A percentile compares a stretch with the other conserved stretches of the same genome.
Conservation (phyloP, 2,113 vertebrate species). For the Ciconia boyciana region DNA sequence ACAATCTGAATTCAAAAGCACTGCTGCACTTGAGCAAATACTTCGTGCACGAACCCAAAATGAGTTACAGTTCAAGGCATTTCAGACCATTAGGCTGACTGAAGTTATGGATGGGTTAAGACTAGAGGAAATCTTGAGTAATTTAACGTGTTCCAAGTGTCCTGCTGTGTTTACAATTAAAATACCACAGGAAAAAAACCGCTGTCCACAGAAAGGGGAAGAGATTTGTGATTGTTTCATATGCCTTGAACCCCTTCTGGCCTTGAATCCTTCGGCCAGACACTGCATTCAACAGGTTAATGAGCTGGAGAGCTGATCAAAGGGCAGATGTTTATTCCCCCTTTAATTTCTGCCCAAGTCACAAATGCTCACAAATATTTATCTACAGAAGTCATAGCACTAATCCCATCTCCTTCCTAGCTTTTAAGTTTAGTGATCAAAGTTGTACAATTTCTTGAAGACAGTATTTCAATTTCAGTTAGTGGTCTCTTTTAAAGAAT, state of each 20-base stretch:
- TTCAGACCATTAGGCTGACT: neutral
- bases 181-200: neutral
- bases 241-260: neutral
- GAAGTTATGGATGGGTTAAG: neutral
- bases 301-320: neutral
- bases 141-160: neutral
- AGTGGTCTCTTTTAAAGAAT: neutral
- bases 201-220: neutral
- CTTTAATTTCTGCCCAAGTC: neutral
- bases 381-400: neutral
- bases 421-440: conserved; percentile 11
- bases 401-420: neutral
- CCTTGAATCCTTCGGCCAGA: neutral
- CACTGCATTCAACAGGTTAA: neutral
- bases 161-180: neutral
- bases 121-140: neutral
- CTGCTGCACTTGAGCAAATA: accelerated
- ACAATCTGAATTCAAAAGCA: accelerated
- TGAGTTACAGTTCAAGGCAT: neutral
- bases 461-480: neutral
- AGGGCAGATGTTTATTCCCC: neutral
- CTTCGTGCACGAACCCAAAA: accelerated
- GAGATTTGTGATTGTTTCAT: neutral
- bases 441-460: neutral
- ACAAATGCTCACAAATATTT: neutral